Evolutionary conservation across 2,797 vertebrate species (phyloP).

Genomic region (Hafferia zeledoni): DNA sequence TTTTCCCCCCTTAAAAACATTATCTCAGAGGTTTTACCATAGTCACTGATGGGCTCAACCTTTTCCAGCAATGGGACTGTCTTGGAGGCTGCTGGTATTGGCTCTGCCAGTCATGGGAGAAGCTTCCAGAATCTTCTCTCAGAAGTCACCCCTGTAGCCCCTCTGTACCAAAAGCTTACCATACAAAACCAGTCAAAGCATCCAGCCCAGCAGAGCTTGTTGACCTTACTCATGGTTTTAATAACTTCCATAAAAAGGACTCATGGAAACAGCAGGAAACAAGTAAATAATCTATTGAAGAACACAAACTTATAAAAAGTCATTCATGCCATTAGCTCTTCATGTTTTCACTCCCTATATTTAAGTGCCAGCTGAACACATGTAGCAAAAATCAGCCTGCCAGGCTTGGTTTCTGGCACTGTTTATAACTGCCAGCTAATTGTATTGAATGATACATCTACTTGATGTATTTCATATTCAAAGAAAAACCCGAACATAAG

Average conservation of each 20-base stretch:
- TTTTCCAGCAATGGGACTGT: neutral
- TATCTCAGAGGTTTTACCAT: neutral
- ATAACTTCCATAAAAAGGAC: neutral
- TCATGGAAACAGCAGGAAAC: neutral
- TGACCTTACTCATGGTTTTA: neutral
- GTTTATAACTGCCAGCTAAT: constrained; percentile 48
- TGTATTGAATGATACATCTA: constrained; percentile 32
- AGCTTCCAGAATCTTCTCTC: neutral
- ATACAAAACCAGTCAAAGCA: neutral
- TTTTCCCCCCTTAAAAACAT: neutral
- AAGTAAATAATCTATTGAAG: neutral
- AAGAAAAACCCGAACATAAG: constrained; percentile 40
- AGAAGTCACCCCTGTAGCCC: neutral
- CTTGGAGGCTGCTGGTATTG: neutral
- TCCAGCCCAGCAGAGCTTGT: neutral
- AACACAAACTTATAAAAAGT: neutral
- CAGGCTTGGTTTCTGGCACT: constrained; percentile 25
- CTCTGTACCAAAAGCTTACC: neutral
- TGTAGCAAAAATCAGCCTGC: constrained; percentile 21
- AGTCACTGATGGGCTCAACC: neutral
- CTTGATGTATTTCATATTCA: constrained; percentile 58
- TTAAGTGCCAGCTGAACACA: constrained; percentile 17
- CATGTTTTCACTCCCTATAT: neutral
- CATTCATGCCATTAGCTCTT: neutral
- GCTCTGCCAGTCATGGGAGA: neutral